Conservation (phyloP, 2,113 vertebrate genomes). For the Ailurus styani region DNA sequence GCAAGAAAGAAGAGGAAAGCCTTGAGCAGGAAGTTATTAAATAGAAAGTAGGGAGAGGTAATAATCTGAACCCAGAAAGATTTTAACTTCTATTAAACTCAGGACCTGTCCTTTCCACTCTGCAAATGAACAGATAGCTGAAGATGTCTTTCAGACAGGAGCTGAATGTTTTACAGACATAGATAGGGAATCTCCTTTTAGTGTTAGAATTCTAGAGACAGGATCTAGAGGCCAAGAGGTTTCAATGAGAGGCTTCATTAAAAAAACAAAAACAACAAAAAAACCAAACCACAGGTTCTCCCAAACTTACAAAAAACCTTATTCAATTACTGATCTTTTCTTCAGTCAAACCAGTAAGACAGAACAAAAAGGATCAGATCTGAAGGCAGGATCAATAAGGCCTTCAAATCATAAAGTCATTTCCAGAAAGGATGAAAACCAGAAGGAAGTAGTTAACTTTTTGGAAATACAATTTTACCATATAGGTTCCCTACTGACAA, state of each 20-base stretch:
- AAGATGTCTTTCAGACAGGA: not conserved
- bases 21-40: not conserved
- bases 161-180: not conserved
- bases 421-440: not conserved
- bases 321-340: not conserved
- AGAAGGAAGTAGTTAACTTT: not conserved
- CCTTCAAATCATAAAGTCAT: not conserved
- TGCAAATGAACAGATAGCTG: not conserved
- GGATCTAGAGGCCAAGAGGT: not conserved
- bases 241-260: not conserved
- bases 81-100: not conserved
- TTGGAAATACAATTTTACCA: not conserved
- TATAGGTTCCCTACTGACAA: not conserved
- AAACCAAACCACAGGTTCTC: not conserved
- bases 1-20: slow-evolving; percentile 31
- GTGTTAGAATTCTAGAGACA: not conserved
- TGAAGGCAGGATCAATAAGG: not conserved
- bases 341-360: not conserved
- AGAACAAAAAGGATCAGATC: not conserved
- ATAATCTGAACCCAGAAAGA: not conserved
- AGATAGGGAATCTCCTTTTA: not conserved
- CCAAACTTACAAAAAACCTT: not conserved
- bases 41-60: not conserved
- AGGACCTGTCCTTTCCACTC: not conserved
- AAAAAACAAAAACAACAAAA: not conserved